A percentile compares a stretch with the other conserved stretches of the same genome.
Conservation (phyloP, 1,140 invertebrate species). For the Drosophila rhopaloa region DNA sequence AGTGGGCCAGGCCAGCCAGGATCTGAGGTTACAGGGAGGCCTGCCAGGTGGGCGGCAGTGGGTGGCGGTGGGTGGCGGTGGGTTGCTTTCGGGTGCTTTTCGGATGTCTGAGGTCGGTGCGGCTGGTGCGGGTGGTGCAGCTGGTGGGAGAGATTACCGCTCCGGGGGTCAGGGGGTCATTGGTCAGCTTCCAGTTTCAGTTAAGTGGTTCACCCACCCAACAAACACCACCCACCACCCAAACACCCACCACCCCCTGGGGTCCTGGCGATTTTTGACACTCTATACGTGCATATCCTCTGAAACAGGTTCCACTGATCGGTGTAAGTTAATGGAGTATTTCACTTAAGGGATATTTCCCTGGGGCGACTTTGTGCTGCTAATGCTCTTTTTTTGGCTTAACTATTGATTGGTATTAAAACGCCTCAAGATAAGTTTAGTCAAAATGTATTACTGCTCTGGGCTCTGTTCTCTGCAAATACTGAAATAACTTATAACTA, state of each 20-base stretch:
- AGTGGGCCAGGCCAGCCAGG: constrained; percentile 12
- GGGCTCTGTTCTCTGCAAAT: no score
- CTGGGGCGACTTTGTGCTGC: not conserved
- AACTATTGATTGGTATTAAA: not conserved
- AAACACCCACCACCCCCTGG: not conserved
- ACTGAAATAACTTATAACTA: no score
- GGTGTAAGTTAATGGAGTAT: constrained; percentile 5
- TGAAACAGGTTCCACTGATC: not conserved
- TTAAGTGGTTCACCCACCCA: constrained; percentile 13
- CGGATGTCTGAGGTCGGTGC: constrained; percentile 1
- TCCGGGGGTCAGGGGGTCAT: not conserved
- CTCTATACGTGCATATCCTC: not conserved
- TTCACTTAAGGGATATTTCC: not conserved
- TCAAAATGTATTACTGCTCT: no score
- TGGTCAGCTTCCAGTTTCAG: constrained; percentile 28
- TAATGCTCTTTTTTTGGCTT: no score
- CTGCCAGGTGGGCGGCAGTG: not conserved
- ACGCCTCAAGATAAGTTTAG: no score
- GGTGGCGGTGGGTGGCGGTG: not conserved
- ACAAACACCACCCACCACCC: not conserved
- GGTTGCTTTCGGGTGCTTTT: not conserved
- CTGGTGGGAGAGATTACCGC: constrained; percentile 8
- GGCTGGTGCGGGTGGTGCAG: constrained; percentile 1
- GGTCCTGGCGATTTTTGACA: not conserved
- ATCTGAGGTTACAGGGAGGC: constrained; percentile 40